phyloP scores from a whole-genome alignment of 2,113 vertebrate genomes.

The Mohoua ochrocephala region DNA sequence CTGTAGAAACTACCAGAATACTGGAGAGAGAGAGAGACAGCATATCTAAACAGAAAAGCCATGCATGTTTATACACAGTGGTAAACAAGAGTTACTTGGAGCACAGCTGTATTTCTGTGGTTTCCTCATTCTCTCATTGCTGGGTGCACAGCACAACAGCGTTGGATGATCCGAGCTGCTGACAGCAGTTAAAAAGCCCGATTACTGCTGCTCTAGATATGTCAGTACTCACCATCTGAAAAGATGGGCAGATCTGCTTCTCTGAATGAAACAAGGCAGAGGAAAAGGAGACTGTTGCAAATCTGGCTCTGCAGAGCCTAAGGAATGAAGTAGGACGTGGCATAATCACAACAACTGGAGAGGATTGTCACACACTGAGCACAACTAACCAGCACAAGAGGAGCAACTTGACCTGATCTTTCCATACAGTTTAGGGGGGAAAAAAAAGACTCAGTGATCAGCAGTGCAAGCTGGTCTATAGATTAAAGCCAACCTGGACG shows the following conservation, averaged over 20 bases:
- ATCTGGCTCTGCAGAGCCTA: neutral
- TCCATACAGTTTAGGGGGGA: neutral
- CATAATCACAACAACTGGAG: neutral
- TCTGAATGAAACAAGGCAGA: neutral
- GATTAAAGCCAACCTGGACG: neutral
- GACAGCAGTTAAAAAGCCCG: neutral
- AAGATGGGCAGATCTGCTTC: neutral
- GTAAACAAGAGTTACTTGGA: conserved; percentile 20
- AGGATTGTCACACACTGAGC: neutral
- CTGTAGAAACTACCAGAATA: neutral
- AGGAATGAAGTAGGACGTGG: conserved; percentile 35
- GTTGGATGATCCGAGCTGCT: neutral
- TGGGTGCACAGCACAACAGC: neutral
- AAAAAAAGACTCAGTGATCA: neutral
- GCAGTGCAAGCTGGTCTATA: neutral
- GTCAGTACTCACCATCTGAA: neutral
- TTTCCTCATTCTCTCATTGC: neutral
- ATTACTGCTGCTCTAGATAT: neutral
- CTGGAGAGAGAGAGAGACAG: neutral
- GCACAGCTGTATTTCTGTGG: neutral
- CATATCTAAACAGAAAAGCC: neutral
- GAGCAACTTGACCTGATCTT: neutral
- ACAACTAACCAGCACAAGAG: neutral
- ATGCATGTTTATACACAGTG: neutral
- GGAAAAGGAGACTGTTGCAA: neutral